These are phyloP conservation scores for Meloidogyne exigua DNA, from an alignment of 1,140 invertebrate species.

Conservation along the genomic window DNA sequence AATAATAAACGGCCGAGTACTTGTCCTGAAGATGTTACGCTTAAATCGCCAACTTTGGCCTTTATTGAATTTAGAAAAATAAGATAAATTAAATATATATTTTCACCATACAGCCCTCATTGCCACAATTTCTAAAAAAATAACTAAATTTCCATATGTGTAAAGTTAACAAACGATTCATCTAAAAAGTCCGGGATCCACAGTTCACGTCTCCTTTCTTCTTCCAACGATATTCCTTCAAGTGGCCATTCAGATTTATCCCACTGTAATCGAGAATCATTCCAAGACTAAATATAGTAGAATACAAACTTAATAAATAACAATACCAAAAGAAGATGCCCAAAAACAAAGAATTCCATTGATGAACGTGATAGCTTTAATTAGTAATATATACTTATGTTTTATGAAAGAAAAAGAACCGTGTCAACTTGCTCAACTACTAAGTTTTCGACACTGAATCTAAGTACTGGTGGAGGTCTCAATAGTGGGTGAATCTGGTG, in stretches of 20 bases:
- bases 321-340: constrained; percentile 52
- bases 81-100: too few species aligned
- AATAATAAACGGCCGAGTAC: constrained; percentile 50
- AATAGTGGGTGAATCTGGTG: constrained; percentile 34
- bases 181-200: constrained; percentile 57
- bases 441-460: constrained; percentile 48
- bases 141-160: background rate
- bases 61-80: too few species aligned
- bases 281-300: constrained; percentile 55
- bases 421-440: constrained; percentile 49
- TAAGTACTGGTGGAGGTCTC: constrained; percentile 46
- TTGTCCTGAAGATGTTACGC: constrained; percentile 46
- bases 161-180: constrained; percentile 42
- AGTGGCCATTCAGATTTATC: constrained; percentile 51
- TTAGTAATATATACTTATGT: background rate
- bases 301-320: background rate
- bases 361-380: constrained; percentile 45
- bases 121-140: constrained; percentile 47
- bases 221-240: constrained; percentile 44
- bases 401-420: constrained; percentile 15
- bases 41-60: constrained; percentile 44
- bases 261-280: constrained; percentile 53
- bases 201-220: constrained; percentile 42
- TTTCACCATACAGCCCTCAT: constrained; percentile 39
- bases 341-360: constrained; percentile 57